These are phyloP conservation scores for Montipora cactus DNA, from an alignment of 64 coral and sea anemone species.

Conservation along the genomic window DNA sequence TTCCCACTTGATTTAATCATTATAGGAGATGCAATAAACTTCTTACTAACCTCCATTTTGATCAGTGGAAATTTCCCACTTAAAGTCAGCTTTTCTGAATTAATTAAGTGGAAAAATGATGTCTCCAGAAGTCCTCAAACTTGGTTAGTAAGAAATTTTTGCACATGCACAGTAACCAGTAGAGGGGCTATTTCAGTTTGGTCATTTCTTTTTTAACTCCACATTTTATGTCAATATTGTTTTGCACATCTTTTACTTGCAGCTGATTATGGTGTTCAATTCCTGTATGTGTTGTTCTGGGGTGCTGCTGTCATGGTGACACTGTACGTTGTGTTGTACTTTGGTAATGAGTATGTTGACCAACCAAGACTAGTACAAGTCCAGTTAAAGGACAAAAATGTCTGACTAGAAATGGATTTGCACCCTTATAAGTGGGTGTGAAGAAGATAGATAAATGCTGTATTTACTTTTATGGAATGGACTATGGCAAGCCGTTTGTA, in stretches of 20 bases:
- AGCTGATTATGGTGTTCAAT: slow-evolving; percentile 93
- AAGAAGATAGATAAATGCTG: not conserved
- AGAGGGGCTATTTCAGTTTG: not conserved
- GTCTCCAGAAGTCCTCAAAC: too few species aligned
- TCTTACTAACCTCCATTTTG: too few species aligned
- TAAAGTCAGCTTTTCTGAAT: too few species aligned
- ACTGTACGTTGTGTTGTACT: slow-evolving; percentile 91
- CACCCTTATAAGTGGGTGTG: slow-evolving; percentile 37
- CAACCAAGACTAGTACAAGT: slow-evolving; percentile 91
- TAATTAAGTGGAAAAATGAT: too few species aligned
- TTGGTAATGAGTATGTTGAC: slow-evolving; percentile 94
- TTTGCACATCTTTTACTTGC: not conserved
- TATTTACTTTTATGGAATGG: not conserved
- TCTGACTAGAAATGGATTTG: slow-evolving; percentile 86
- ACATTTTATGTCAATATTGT: not conserved
- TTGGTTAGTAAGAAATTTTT: too few species aligned
- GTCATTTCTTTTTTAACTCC: not conserved
- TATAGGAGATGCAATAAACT: too few species aligned
- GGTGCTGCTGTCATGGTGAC: slow-evolving; percentile 86
- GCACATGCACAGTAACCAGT: not conserved
- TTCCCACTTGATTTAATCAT: too few species aligned
- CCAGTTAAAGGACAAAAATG: slow-evolving; percentile 86
- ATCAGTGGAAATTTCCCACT: too few species aligned
- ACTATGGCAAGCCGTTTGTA: too few species aligned
- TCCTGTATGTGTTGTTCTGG: slow-evolving; percentile 95